Evolutionary conservation across 2,113 vertebrate species (phyloP).

Genomic region (Mirza zaza): DNA sequence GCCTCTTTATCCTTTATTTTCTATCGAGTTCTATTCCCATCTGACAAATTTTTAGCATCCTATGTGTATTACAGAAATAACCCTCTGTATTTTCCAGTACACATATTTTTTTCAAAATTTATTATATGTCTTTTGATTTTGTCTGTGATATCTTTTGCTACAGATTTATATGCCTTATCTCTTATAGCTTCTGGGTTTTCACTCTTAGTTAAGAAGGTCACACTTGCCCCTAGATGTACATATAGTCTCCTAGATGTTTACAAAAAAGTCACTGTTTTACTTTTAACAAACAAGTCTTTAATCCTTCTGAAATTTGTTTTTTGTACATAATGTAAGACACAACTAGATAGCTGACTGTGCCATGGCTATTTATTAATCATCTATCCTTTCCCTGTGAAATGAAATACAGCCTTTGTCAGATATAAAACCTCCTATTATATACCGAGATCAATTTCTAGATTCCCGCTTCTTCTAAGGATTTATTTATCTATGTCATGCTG

Average conservation of each 20-base stretch:
- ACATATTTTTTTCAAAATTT: background rate
- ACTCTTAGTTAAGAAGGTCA: background rate
- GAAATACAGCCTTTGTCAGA: background rate
- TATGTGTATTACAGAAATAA: background rate
- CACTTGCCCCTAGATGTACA: background rate
- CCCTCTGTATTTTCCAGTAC: background rate
- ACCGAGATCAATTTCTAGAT: background rate
- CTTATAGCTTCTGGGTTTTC: conserved; percentile 23
- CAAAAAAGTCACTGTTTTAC: background rate
- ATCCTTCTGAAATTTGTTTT: background rate
- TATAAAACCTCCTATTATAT: background rate
- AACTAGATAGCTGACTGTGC: background rate
- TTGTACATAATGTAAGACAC: background rate
- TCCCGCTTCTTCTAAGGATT: background rate
- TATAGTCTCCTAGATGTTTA: background rate
- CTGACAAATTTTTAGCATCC: background rate
- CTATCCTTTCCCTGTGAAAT: background rate
- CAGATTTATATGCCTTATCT: conserved; percentile 16
- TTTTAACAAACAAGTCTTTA: background rate
- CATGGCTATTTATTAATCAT: background rate
- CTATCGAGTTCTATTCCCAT: background rate
- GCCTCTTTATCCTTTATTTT: background rate
- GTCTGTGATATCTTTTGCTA: conserved; percentile 39
- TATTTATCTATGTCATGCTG: background rate
- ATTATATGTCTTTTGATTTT: conserved; percentile 12